Percentiles rank a stretch among this genome's conserved stretches.
Evolutionary conservation across 1,140 invertebrate genomes (phyloP).

Genomic region (Cotesia chilonis): DNA sequence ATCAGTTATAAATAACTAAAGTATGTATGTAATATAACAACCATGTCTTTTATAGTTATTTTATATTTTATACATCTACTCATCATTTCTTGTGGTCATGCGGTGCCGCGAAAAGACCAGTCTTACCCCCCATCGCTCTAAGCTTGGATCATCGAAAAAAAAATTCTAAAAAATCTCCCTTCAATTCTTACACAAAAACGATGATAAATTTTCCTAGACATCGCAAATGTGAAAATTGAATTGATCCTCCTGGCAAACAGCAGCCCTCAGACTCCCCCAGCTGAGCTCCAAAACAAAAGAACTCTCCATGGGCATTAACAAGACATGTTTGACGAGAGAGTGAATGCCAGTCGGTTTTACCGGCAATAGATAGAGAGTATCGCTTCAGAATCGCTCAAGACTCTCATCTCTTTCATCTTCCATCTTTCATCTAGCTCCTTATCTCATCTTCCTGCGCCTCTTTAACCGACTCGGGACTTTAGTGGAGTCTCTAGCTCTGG

Average conservation of each 20-base stretch:
- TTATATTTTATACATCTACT: background rate
- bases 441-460: no score
- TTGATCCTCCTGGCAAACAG: no score
- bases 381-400: conserved; percentile 15
- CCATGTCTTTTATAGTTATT: conserved; percentile 4
- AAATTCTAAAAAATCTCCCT: no score
- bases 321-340: background rate
- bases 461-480: no score
- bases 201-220: no score
- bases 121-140: conserved; percentile 4
- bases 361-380: conserved; percentile 17
- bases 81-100: conserved; percentile 16
- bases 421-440: background rate
- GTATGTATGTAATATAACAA: conserved; percentile 7
- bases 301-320: background rate
- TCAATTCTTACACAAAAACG: no score
- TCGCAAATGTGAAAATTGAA: no score
- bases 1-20: conserved; percentile 3
- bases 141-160: no score
- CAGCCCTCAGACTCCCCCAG: no score
- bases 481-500: background rate
- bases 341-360: conserved; percentile 4
- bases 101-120: background rate
- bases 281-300: no score
- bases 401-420: background rate